Evolutionary conservation across 2,113 vertebrate species (phyloP).

Genomic region (Nycticryphes semicollaris): DNA sequence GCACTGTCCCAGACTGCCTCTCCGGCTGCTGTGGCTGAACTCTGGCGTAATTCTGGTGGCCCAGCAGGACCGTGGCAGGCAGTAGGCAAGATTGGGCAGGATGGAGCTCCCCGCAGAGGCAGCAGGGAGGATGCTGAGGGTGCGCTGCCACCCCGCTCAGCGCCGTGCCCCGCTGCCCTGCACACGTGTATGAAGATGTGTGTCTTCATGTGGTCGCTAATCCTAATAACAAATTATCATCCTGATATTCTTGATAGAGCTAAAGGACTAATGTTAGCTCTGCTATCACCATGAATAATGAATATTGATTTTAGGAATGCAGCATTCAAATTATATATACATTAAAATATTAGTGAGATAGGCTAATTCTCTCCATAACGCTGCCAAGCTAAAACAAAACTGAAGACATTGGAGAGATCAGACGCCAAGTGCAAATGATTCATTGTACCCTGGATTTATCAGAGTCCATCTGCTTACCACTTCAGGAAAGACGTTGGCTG

Average conservation of each 20-base stretch:
- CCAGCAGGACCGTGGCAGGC: not conserved
- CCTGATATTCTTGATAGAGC: not conserved
- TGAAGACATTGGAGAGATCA: not conserved
- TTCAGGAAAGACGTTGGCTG: not conserved
- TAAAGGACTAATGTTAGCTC: not conserved
- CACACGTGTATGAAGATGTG: fast-evolving
- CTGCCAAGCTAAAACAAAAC: not conserved
- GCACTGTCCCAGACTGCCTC: not conserved
- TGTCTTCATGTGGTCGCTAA: not conserved
- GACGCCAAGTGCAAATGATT: not conserved
- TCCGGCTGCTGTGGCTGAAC: fast-evolving
- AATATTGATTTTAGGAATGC: not conserved
- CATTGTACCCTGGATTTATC: not conserved
- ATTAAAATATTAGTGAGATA: not conserved
- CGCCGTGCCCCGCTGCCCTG: not conserved
- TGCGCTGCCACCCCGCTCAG: not conserved
- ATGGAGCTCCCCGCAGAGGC: not conserved
- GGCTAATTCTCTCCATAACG: not conserved
- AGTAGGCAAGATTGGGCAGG: not conserved
- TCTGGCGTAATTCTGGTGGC: not conserved
- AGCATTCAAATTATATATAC: not conserved
- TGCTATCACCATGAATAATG: not conserved
- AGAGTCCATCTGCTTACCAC: not conserved
- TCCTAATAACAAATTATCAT: not conserved
- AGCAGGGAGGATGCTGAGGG: too few species aligned